Evolutionary conservation across 2,797 vertebrate genomes (phyloP).

Genomic region (Manis javanica): DNA sequence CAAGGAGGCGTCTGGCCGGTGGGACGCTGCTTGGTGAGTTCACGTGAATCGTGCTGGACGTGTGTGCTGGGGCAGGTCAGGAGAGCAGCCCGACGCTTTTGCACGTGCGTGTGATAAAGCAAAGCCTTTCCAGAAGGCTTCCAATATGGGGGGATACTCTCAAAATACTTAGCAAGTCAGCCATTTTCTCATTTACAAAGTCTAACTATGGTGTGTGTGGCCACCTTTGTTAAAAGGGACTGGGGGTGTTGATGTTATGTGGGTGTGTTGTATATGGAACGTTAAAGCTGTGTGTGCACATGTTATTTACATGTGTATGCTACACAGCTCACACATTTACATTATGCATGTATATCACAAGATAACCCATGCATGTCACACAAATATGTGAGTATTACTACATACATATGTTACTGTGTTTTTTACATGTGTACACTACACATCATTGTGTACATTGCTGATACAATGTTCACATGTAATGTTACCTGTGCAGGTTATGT

Average conservation of each 20-base stretch:
- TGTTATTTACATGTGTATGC: neutral
- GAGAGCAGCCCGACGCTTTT: neutral
- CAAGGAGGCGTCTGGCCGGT: neutral
- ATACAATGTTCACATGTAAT: no score
- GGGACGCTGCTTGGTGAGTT: accelerated
- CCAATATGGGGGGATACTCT: neutral
- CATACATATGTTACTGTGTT: neutral
- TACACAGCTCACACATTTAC: neutral
- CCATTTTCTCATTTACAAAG: no score
- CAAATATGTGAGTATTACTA: no score
- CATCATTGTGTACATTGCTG: no score
- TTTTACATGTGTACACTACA: accelerated
- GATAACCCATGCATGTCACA: no score
- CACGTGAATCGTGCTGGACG: accelerated
- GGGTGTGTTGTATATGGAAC: neutral
- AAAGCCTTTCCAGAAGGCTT: neutral
- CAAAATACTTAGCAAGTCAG: neutral
- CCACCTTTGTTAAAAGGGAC: neutral
- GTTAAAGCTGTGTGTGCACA: neutral
- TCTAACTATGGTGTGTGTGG: neutral
- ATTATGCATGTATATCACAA: no score
- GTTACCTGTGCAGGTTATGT: neutral
- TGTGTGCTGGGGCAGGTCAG: neutral
- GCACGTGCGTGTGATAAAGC: neutral
- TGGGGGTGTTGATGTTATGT: accelerated